Evolutionary conservation across 2,888 invertebrate genomes (phyloP), one percentile per base, ranked within the genome.

Genomic region (Himalopsyche tibetana): DNA sequence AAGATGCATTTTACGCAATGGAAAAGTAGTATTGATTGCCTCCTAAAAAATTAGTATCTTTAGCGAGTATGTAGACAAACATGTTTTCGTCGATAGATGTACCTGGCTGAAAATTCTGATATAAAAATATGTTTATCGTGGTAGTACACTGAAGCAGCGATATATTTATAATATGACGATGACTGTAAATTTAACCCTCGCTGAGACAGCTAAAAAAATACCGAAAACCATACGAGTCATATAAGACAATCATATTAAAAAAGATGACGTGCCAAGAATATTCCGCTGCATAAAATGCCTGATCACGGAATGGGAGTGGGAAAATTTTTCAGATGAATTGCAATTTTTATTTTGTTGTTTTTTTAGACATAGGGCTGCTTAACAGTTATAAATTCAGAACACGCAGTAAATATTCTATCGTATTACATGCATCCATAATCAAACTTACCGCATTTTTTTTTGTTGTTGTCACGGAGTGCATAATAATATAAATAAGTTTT

Each of bases 241-340:
- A 38, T n/a, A 83, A 83, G 69, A 83, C 83, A 83, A 83, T 83
- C 83, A 69, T 69, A 83, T 83, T 83, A 83, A 83, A 83, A 63
- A 28, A 9, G 83, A 83, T 83, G 83, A 83, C 83, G 69, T 69
- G 83, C n/a, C 83, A 36, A 80, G 80, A 42, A 63, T 80, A 80
- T 17, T 40, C 80, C 80, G 36, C 19, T 28, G 19, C 28, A 63
- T 63, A 63, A 63, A 63, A 63, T 28, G 63, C 28, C 19, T 15
- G 28, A 63, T 63, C 63, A 63, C 28, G 63, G 63, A 19, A 28
- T 15, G 3, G 63, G 19, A 3, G 15, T 63, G 63, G 63, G 63
- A 11, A 63, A 63, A 19, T 63, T 63, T 63, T 28, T 28, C 19
- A 63, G 63, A 28, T 63, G 63, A 63, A 8, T 63, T 63, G 63